A percentile compares a stretch with the other conserved stretches of the same genome.
Evolutionary conservation across 2,113 vertebrate genomes (phyloP).

Genomic region (Scortum barcoo): DNA sequence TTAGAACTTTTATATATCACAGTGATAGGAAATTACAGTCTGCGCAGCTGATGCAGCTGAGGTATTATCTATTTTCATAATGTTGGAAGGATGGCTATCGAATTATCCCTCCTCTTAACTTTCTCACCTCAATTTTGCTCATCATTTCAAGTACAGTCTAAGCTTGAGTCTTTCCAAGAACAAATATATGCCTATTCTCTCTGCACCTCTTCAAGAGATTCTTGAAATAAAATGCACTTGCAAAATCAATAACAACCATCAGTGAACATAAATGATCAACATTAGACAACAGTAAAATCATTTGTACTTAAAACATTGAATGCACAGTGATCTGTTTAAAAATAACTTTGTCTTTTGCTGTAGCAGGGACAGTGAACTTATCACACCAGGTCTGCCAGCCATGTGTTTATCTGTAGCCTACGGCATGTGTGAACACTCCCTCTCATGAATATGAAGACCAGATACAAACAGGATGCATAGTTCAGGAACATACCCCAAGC

Average conservation of each 20-base stretch:
- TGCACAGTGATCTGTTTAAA: not conserved
- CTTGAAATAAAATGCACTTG: not conserved
- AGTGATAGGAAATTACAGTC: not conserved
- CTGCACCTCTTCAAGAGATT: not conserved
- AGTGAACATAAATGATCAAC: not conserved
- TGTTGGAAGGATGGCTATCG: not conserved
- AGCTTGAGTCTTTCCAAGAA: not conserved
- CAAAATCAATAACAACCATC: not conserved
- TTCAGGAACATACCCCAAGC: constrained; percentile 79
- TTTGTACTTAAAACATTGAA: not conserved
- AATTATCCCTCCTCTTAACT: not conserved
- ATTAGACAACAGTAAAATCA: not conserved
- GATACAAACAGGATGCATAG: constrained; percentile 18
- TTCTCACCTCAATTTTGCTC: not conserved
- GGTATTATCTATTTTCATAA: not conserved
- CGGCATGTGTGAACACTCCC: constrained; percentile 27
- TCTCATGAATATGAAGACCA: constrained; percentile 20
- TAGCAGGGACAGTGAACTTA: not conserved
- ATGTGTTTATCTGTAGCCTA: not conserved
- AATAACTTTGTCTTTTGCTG: not conserved
- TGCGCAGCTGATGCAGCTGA: not conserved
- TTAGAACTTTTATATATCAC: not conserved
- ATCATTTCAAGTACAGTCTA: not conserved
- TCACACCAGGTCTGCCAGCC: not conserved
- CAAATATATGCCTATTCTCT: not conserved